Base-by-base conservation (phyloP, 2,797 vertebrate species). In the Sibirionetta formosa region DNA sequence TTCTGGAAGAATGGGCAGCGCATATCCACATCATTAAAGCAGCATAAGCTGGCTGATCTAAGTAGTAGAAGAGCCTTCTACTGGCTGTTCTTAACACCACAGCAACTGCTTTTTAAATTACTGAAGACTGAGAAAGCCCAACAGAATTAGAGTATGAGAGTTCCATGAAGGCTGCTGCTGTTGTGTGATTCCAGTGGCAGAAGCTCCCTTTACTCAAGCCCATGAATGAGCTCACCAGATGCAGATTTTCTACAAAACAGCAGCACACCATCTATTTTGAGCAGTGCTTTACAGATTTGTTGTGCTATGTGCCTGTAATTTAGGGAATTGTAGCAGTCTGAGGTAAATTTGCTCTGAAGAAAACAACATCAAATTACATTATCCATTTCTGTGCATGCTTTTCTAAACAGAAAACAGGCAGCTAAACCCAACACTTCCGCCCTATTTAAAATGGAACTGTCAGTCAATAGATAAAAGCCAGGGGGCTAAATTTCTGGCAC, bases 351-450 rank as follows among this genome's bases (percentile, higher is more conserved):
- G 53, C 61, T 88, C 29, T 44, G 11, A 63, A 60, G 75, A 72
- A 75, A 53, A 81, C 14, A 51, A 4, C 36, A 50, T 65, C 48
- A 50, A 48, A 33, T 71, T n/a, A 27, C 11, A 4, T 54, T 42
- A 14, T 33, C 75, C 60, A 22, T 78, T 94, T 84, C 50, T 76
- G 33, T 73, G 66, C 42, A 17, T 75, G 23, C 24, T 87, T 94
- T 75, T 31, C 44, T 68, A 75, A 64, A 50, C 13, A 40, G 69
- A 68, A 75, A 63, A 77, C 54, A 75, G 57, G 42, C 36, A 61
- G 17, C 57, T 65, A 86, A 71, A 22, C 10, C 0, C 0, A 60
- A 9, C 17, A 10, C 33, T 65, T 60, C 13, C 11, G 23, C 18
- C 17, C 38, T 2, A 1, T 79, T 88, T 82, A 44, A 81, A 87